Conservation (phyloP, 1,140 invertebrate genomes). For the Hirudo medicinalis region DNA sequence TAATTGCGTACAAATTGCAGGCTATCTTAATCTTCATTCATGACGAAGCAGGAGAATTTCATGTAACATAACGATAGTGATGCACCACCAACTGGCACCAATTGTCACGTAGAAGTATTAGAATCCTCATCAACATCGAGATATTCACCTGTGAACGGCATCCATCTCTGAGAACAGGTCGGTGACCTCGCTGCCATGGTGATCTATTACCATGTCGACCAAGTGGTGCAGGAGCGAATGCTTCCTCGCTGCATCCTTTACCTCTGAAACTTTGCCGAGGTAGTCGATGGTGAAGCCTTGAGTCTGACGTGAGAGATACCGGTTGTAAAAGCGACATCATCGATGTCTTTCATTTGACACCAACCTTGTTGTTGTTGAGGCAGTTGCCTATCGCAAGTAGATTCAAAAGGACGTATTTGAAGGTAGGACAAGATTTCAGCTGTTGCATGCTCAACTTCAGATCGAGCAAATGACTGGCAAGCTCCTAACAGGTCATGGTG, state of each 20-base stretch:
- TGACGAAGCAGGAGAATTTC: too few species aligned
- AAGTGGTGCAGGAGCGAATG: conserved; percentile 92
- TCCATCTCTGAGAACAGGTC: conserved; percentile 90
- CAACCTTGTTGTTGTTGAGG: conserved; percentile 73
- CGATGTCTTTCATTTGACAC: too few species aligned
- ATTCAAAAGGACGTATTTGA: conserved; percentile 80
- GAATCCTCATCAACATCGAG: too few species aligned
- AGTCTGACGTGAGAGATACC: conserved; percentile 43
- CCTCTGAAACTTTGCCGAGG: conserved; percentile 90
- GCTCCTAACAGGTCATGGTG: conserved; percentile 53
- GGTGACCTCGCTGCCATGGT: conserved; percentile 71
- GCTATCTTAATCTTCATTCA: too few species aligned
- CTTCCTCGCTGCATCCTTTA: conserved; percentile 97
- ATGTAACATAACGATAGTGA: too few species aligned
- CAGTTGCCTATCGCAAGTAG: conserved; percentile 91
- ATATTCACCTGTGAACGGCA: conserved; percentile 54
- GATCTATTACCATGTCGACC: conserved; percentile 91
- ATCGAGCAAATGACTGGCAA: conserved; percentile 94
- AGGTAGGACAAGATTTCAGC: conserved; percentile 63
- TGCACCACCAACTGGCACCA: too few species aligned
- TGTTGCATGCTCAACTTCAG: conserved; percentile 88
- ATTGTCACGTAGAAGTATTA: too few species aligned
- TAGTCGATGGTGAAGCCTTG: conserved; percentile 98
- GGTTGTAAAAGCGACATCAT: too few species aligned
- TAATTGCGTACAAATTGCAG: too few species aligned